Evolutionary conservation across 1,140 invertebrate species (phyloP), one percentile per base, ranked within the genome.

Genomic region (Atta colombica): DNA sequence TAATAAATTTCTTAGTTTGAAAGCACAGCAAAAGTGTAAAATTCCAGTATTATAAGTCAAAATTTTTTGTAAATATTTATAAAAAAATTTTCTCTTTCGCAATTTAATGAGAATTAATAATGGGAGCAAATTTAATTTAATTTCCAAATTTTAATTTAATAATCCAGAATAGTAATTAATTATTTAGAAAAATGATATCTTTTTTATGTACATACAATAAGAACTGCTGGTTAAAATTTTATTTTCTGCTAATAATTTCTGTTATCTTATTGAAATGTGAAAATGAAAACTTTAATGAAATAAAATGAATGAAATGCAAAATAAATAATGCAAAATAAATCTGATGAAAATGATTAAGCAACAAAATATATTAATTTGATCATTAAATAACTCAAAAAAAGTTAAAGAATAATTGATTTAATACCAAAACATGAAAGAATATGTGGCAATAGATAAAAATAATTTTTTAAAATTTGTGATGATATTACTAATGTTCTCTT

Each of bases 1-100:
- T 49, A 78, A 78, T 10, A 81, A 58, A 81, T 71, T 69, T 81
- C 25, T 35, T 65, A 78, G 16, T 14, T 35, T 28, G 14, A 1
- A 49, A 63, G 18, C 58, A 14, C 14, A 8, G 21, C 25, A n/a
- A 63, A 49, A 8, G 2, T 77, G 5, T 51, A 51, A 49, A 78
- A 66, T 25, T 66, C 5, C 25, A 21, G 18, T 8, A 65, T 77
- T 49, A 65, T 6, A 31, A 78, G 0, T 18, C 16, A 21, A 35
- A 51, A 51, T 78, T 16, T 66, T 2, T 49, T 49, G 16, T 6
- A 10, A 35, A 75, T 58, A 77, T 45, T 28, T 61, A 18, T 14
- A 35, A 6, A 28, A 25, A 66, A 35, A 66, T n/a, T 61, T 3
- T 77, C 5, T 6, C 28, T 21, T 18, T 8, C 25, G 0, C 6